A percentile compares a stretch with the other conserved stretches of the same genome.
phyloP scores from a whole-genome alignment of 2,113 vertebrate genomes.

The Aptenodytes patagonicus region DNA sequence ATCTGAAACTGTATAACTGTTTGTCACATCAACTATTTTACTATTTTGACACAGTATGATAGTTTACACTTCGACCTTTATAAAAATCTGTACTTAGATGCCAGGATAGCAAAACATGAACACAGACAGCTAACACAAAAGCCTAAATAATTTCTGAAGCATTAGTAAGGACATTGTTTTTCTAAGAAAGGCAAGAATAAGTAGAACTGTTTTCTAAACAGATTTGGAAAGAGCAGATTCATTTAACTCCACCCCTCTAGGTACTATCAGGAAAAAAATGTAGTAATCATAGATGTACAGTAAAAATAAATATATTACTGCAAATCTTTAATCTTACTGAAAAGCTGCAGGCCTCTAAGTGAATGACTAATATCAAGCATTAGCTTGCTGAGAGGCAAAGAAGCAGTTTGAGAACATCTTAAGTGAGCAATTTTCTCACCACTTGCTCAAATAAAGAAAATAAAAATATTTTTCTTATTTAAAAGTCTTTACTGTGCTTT shows the following conservation, averaged over 20 bases:
- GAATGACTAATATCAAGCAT: conserved; percentile 2
- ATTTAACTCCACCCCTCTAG: neutral
- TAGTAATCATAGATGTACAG: neutral
- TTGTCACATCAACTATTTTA: neutral
- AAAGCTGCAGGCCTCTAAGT: neutral
- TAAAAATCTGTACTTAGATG: neutral
- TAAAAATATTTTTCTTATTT: neutral
- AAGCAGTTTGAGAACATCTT: neutral
- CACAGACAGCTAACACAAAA: neutral
- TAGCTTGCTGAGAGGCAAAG: neutral
- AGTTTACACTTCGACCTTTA: neutral
- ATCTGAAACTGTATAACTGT: neutral
- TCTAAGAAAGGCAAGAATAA: neutral
- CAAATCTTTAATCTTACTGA: conserved; percentile 18
- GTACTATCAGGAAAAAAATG: neutral
- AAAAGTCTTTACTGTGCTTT: neutral
- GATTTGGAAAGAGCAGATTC: neutral
- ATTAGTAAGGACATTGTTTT: neutral
- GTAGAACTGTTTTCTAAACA: neutral
- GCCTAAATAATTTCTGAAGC: neutral
- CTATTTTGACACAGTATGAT: neutral
- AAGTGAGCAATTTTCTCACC: neutral
- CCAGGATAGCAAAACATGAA: neutral
- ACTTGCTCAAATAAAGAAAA: neutral
- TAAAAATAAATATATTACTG: conserved; percentile 15